These are phyloP conservation scores for Heliornis fulica DNA, from an alignment of 2,113 vertebrate species.

Conservation along the genomic window DNA sequence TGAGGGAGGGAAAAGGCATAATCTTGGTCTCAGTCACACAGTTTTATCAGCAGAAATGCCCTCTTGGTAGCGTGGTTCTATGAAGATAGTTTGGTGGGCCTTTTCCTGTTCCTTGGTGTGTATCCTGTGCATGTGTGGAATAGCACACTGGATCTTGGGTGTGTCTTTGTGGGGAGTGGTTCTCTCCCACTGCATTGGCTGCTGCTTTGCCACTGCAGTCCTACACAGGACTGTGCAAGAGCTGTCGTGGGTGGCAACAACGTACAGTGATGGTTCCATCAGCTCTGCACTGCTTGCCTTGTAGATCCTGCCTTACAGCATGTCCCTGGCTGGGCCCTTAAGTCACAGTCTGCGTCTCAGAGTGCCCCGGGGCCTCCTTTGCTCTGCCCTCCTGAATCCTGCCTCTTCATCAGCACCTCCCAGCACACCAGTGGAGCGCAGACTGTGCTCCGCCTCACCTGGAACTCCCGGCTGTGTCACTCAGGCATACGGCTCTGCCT, in stretches of 20 bases:
- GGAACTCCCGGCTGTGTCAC: neutral
- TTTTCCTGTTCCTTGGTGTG: neutral
- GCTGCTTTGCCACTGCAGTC: neutral
- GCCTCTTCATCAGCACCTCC: neutral
- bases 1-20: neutral
- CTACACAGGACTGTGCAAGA: neutral
- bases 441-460: neutral
- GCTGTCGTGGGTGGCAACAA: neutral
- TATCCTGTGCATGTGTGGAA: neutral
- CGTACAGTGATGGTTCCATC: neutral
- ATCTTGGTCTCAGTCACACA: neutral
- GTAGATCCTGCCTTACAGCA: neutral
- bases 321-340: neutral
- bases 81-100: neutral
- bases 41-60: neutral
- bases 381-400: neutral
- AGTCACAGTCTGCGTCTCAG: neutral
- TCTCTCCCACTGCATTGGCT: neutral
- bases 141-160: neutral
- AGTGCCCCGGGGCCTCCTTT: neutral
- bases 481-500: neutral
- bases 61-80: neutral
- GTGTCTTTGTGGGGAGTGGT: neutral
- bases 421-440: neutral
- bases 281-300: neutral